Evolutionary conservation across 2,113 vertebrate species (phyloP), one percentile per base, ranked within the genome.

Genomic region (Maylandia zebra): DNA sequence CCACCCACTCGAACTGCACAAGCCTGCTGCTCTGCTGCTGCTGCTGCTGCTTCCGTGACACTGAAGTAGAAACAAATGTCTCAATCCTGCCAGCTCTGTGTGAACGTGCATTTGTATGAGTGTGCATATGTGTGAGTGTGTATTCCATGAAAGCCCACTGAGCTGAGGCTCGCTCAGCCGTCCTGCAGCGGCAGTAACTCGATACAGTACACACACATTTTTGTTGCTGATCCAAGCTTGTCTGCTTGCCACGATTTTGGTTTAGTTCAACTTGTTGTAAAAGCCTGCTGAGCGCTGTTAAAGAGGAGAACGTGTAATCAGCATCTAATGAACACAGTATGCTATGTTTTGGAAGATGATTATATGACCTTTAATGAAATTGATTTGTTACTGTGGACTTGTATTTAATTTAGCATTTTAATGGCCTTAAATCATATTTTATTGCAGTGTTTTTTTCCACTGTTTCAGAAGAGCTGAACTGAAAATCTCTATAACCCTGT

Each of bases 171-270:
- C 87, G 66, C 84, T 93, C 93, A 94, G 92, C 93, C 93, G 86
- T 95, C 83, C 94, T 94, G 90, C 92, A 92, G 89, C 81, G 10
- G 92, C 86, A 90, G 95, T 94, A 96, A 96, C 93, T 88, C 34
- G 87, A 96, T 96, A 95, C 93, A 91, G 88, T 81, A 89, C 89
- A 85, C 93, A 91, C 91, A 92, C 94, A 95, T 94, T 94, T 94
- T 95, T 95, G 94, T 90, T 93, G 85, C 91, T 59, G 90, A 91
- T 95, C 94, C 95, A 96, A 94, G 87, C 83, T 94, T 91, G 91
- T 94, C 92, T 86, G 87, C 78, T 19, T 89, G 94, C 92, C 93
- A 93, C 30, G 61, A 90, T 87, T 93, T 93, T 91, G 85, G 91
- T 93, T 89, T 56, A 66, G 79, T 92, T 94, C 55, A 89, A 87